phyloP scores from a whole-genome alignment of 1,140 invertebrate species.

The Solen grandis region DNA sequence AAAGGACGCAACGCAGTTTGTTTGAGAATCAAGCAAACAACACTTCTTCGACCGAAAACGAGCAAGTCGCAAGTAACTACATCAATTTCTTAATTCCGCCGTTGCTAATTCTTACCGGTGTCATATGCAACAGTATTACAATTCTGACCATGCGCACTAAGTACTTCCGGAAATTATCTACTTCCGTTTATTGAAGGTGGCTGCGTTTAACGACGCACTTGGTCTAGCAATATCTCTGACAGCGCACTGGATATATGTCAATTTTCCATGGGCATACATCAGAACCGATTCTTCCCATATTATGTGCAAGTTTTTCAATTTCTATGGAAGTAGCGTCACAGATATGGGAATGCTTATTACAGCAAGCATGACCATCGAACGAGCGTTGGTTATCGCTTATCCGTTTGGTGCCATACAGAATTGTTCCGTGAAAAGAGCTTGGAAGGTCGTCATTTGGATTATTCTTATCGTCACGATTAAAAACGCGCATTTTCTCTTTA shows the following conservation, averaged over 20 bases:
- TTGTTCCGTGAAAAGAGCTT: constrained; percentile 64
- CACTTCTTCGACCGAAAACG: too few relatives aligned
- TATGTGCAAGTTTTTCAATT: constrained; percentile 74
- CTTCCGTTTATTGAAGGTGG: constrained; percentile 66
- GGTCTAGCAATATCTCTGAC: constrained; percentile 64
- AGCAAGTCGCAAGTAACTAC: constrained; percentile 4
- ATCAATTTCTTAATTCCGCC: constrained; percentile 60
- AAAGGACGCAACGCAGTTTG: too few relatives aligned
- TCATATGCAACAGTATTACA: constrained; percentile 62
- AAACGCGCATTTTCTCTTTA: constrained; percentile 70
- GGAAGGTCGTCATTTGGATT: constrained; percentile 51
- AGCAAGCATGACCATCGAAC: constrained; percentile 68
- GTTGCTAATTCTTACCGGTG: constrained; percentile 65
- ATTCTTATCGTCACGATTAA: constrained; percentile 61
- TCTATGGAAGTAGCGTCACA: constrained; percentile 71
- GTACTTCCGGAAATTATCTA: constrained; percentile 67
- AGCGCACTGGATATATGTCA: constrained; percentile 71
- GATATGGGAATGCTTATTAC: constrained; percentile 70
- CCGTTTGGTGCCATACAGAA: constrained; percentile 59
- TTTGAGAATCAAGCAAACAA: too few relatives aligned
- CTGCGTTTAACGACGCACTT: constrained; percentile 65
- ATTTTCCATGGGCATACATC: constrained; percentile 61
- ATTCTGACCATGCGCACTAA: constrained; percentile 69
- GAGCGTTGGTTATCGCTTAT: constrained; percentile 67
- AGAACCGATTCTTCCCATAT: constrained; percentile 52